phyloP scores from a whole-genome alignment of 2,113 vertebrate species.

The Caloenas nicobarica region DNA sequence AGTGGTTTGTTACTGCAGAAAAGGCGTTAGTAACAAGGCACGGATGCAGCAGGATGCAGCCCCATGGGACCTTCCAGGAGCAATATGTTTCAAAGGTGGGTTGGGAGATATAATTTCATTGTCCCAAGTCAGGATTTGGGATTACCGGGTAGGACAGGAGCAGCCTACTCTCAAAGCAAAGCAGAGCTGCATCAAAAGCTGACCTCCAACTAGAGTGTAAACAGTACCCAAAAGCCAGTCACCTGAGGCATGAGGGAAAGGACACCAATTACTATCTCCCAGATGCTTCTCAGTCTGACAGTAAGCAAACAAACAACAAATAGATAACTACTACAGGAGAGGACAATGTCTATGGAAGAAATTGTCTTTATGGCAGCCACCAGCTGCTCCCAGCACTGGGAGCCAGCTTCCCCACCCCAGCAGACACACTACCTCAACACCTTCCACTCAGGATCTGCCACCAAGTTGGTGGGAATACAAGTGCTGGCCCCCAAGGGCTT shows the following conservation, averaged over 20 bases:
- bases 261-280: not conserved
- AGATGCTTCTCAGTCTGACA: not conserved
- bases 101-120: not conserved
- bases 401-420: not conserved
- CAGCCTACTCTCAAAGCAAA: not conserved
- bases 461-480: not conserved
- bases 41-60: not conserved
- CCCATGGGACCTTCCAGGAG: not conserved
- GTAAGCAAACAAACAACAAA: not conserved
- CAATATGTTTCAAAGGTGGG: not conserved
- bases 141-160: not conserved
- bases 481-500: fast-evolving
- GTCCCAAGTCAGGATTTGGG: not conserved
- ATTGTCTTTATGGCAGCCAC: not conserved
- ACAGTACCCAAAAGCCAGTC: not conserved
- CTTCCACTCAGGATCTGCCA: not conserved
- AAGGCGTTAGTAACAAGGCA: not conserved
- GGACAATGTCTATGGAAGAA: not conserved
- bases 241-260: not conserved
- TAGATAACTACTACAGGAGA: not conserved
- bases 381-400: not conserved
- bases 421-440: not conserved
- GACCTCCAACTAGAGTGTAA: not conserved
- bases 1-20: not conserved
- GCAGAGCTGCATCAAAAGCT: not conserved